These are phyloP conservation scores for Chaetorhynchus papuensis DNA, from an alignment of 2,113 vertebrate species.

Conservation along the genomic window DNA sequence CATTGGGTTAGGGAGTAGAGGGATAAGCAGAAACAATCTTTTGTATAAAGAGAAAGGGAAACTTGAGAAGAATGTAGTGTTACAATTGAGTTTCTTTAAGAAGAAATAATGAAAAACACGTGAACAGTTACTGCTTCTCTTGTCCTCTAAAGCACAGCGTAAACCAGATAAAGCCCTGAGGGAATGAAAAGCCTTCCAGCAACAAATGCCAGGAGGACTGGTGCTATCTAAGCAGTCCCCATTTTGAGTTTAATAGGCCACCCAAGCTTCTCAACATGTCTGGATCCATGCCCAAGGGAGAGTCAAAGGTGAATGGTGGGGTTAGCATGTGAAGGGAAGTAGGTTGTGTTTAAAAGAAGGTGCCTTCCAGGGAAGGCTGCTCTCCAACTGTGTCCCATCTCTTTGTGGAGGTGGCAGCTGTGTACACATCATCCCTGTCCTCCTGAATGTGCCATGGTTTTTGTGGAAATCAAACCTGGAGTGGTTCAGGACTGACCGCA, in stretches of 20 bases:
- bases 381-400: background rate
- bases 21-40: background rate
- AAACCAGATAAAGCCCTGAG: background rate
- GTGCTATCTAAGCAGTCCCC: background rate
- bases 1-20: background rate
- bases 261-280: background rate
- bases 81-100: background rate
- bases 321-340: background rate
- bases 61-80: background rate
- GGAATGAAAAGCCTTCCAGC: background rate
- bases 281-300: rapidly evolving
- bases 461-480: background rate
- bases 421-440: background rate
- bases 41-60: background rate
- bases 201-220: background rate
- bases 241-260: background rate
- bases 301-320: background rate
- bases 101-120: background rate
- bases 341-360: background rate
- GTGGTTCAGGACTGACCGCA: background rate
- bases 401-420: background rate
- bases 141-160: background rate
- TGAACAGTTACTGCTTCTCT: background rate
- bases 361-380: background rate
- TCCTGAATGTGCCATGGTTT: background rate